A percentile compares a stretch with the other conserved stretches of the same genome.
Evolutionary conservation across 2,888 invertebrate species (phyloP).

Genomic region (Eremobia ochroleuca): DNA sequence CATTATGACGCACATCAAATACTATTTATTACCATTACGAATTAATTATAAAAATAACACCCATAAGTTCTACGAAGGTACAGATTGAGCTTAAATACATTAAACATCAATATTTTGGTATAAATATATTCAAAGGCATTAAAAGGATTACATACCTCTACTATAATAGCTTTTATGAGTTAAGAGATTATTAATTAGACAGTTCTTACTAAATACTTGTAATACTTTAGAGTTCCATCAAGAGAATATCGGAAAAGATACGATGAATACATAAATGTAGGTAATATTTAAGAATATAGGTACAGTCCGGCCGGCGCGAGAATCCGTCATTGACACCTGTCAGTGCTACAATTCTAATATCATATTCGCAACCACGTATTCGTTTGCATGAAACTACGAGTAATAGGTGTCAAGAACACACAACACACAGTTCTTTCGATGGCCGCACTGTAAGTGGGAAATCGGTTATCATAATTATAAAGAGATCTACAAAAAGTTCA

Average conservation of each 20-base stretch:
- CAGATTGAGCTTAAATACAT: slow-evolving; percentile 66
- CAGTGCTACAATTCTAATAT: not conserved
- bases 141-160: not conserved
- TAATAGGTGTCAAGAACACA: not conserved
- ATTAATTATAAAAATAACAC: slow-evolving; percentile 38
- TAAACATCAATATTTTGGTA: slow-evolving; percentile 31
- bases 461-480: not conserved
- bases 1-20: slow-evolving; percentile 21
- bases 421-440: not conserved
- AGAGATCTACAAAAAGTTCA: not conserved
- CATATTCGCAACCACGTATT: not conserved
- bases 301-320: not conserved
- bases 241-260: slow-evolving; percentile 11
- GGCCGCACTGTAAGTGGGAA: not conserved
- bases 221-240: slow-evolving; percentile 38
- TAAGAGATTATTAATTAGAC: not conserved
- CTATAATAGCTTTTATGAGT: not conserved
- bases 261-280: not conserved
- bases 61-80: slow-evolving; percentile 35
- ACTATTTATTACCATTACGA: slow-evolving; percentile 7
- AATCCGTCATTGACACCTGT: not conserved
- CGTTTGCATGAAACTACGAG: not conserved
- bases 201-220: not conserved
- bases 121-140: not conserved
- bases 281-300: not conserved